phyloP scores from a whole-genome alignment of 1,140 invertebrate species.

The Steinernema feltiae region DNA sequence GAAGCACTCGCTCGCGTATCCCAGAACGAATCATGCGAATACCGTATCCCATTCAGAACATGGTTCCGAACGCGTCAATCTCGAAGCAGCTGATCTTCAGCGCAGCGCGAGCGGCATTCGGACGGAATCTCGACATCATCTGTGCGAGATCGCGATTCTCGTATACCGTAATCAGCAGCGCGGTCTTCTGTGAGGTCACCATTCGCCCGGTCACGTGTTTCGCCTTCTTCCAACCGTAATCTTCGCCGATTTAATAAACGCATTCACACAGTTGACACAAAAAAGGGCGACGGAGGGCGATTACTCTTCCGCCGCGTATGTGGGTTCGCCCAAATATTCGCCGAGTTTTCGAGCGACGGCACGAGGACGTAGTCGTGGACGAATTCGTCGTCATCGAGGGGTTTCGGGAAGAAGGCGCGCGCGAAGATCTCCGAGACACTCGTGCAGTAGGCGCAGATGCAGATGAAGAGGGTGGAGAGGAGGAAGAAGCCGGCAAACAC shows the following conservation, averaged over 20 bases:
- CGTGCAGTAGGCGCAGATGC: constrained; percentile 3
- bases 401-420: background rate
- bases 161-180: constrained; percentile 47
- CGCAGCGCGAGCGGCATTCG: constrained; percentile 44
- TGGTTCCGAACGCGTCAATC: constrained; percentile 47
- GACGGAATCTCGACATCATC: constrained; percentile 47
- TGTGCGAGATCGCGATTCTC: constrained; percentile 40
- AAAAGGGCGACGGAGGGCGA: background rate
- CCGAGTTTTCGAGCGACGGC: background rate
- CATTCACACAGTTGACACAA: background rate
- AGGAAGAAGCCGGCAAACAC: background rate
- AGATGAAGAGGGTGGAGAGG: background rate
- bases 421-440: background rate
- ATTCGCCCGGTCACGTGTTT: constrained; percentile 28
- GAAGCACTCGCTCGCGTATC: too few relatives aligned
- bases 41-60: constrained; percentile 38
- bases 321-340: background rate
- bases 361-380: constrained; percentile 9
- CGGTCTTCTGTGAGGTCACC: constrained; percentile 42
- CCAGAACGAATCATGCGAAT: background rate
- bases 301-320: background rate
- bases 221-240: constrained; percentile 40
- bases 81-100: constrained; percentile 49
- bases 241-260: background rate
- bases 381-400: background rate